Conservation (phyloP, 2,113 vertebrate species). For the Entosphenus tridentatus region DNA sequence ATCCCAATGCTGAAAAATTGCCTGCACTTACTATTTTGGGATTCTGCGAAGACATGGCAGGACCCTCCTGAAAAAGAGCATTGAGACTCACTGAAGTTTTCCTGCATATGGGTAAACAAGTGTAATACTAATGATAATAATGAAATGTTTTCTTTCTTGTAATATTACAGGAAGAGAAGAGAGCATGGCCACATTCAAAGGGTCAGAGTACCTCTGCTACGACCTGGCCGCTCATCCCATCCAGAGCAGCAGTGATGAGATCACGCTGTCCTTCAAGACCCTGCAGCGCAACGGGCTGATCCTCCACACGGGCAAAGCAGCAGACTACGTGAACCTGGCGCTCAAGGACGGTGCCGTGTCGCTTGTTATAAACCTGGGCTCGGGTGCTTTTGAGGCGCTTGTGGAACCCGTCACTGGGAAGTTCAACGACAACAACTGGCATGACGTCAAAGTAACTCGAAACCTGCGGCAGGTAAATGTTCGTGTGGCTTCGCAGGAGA, state of each 20-base stretch:
- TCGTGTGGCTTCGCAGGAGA: too few relatives aligned
- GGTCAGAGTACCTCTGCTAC: slow-evolving; percentile 92
- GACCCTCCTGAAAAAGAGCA: too few relatives aligned
- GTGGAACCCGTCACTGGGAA: slow-evolving; percentile 94
- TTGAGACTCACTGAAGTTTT: too few relatives aligned
- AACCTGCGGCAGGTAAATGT: slow-evolving; percentile 88
- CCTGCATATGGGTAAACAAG: too few relatives aligned
- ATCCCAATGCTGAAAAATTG: too few relatives aligned
- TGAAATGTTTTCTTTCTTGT: slow-evolving; percentile 7
- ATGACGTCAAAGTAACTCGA: slow-evolving; percentile 94
- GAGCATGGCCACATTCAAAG: slow-evolving; percentile 84
- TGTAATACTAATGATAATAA: too few relatives aligned
- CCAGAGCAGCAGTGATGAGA: slow-evolving; percentile 95
- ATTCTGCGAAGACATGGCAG: too few relatives aligned
- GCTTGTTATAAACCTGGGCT: slow-evolving; percentile 91
- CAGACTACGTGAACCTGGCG: slow-evolving; percentile 91
- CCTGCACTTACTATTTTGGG: too few relatives aligned
- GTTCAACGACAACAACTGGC: slow-evolving; percentile 96
- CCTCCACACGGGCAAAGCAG: slow-evolving; percentile 91
- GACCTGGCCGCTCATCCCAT: slow-evolving; percentile 94
- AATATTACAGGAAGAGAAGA: slow-evolving; percentile 49
- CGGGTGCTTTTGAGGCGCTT: slow-evolving; percentile 90
- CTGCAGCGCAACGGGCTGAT: slow-evolving; percentile 92
- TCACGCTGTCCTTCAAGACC: slow-evolving; percentile 91
- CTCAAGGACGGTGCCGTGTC: slow-evolving; percentile 85